These are phyloP conservation scores for Phymatocera aterrima DNA, from an alignment of 2,888 invertebrate genomes.

Conservation along the genomic window DNA sequence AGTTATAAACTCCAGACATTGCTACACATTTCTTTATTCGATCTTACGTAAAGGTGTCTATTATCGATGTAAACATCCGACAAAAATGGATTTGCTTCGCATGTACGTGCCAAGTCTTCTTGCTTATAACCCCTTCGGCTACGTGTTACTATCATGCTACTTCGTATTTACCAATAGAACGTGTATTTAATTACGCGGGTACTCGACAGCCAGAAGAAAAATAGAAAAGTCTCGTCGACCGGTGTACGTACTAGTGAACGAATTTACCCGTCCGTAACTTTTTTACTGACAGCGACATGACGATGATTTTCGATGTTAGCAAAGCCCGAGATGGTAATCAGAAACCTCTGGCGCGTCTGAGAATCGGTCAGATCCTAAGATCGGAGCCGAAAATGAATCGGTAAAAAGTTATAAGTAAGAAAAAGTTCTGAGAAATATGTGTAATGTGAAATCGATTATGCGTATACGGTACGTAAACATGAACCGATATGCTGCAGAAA, in stretches of 20 bases:
- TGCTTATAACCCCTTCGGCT: slow-evolving; percentile 7
- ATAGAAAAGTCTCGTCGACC: background rate
- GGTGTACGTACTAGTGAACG: background rate
- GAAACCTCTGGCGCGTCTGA: background rate
- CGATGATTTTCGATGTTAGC: background rate
- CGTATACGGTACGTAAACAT: background rate
- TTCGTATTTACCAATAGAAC: slow-evolving; percentile 35
- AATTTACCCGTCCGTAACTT: background rate
- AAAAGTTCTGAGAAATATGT: background rate
- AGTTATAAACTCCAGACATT: slow-evolving; percentile 1
- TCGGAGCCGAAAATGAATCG: background rate
- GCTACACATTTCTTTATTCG: background rate
- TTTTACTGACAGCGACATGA: slow-evolving; percentile 5
- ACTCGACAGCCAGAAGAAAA: background rate
- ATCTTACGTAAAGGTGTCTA: slow-evolving; percentile 1
- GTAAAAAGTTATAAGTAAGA: background rate
- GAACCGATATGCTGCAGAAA: background rate
- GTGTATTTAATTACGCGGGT: slow-evolving; percentile 34
- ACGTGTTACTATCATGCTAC: background rate
- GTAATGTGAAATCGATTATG: background rate
- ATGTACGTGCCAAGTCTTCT: slow-evolving; percentile 19
- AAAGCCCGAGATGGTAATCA: background rate
- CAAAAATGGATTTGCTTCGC: slow-evolving; percentile 8
- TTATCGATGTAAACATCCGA: slow-evolving; percentile 5
- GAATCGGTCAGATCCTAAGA: background rate